Evolutionary conservation across 1,140 invertebrate genomes (phyloP).

Genomic region (Macrobrachium nipponense): DNA sequence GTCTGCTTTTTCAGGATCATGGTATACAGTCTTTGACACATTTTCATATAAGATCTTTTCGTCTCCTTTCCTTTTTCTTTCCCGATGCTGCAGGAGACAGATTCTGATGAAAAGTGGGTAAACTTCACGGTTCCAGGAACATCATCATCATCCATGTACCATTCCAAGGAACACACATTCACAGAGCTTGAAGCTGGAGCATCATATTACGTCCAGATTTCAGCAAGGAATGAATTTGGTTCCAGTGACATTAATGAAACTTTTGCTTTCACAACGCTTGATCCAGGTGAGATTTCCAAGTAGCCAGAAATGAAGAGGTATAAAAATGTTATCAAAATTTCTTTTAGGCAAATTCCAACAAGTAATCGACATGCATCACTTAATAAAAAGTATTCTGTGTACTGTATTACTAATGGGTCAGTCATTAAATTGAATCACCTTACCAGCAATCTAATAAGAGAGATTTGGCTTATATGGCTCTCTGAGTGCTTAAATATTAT

Average conservation of each 20-base stretch:
- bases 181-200: constrained; percentile 31
- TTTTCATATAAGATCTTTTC: too few relatives aligned
- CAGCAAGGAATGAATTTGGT: constrained; percentile 46
- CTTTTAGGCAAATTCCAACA: neutral
- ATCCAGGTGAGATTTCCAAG: constrained; percentile 15
- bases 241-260: constrained; percentile 40
- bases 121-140: constrained; percentile 46
- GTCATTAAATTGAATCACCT: too few relatives aligned
- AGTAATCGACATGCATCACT: neutral
- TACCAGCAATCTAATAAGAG: too few relatives aligned
- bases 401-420: too few relatives aligned
- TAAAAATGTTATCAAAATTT: neutral
- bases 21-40: too few relatives aligned
- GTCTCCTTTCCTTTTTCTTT: neutral
- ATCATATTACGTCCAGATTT: constrained; percentile 33
- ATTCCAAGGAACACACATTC: constrained; percentile 41
- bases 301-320: neutral
- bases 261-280: constrained; percentile 38
- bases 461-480: too few relatives aligned
- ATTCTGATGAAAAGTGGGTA: constrained; percentile 34
- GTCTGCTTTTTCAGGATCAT: too few relatives aligned
- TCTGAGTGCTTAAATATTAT: too few relatives aligned
- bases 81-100: constrained; percentile 25
- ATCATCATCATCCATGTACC: constrained; percentile 37
- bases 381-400: too few relatives aligned